These are phyloP conservation scores for Physocephala rufipes DNA, from an alignment of 2,888 invertebrate genomes.

Conservation along the genomic window DNA sequence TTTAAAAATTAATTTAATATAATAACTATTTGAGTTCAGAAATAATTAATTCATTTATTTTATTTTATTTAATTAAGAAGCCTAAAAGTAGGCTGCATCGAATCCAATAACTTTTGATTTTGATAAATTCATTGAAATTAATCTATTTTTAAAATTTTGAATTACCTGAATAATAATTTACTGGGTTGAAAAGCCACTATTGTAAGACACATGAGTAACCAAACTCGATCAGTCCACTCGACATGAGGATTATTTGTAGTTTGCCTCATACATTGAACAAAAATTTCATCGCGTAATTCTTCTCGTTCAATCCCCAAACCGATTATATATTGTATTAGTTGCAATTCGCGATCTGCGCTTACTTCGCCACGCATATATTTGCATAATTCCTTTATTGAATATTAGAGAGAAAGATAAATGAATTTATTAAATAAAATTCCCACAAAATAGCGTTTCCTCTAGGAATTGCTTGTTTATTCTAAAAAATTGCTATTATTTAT, in stretches of 20 bases:
- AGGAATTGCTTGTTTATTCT: background rate
- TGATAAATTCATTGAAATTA: background rate
- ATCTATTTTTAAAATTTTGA: background rate
- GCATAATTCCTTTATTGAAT: conserved; percentile 91
- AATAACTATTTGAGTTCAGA: too few relatives aligned
- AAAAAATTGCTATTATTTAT: background rate
- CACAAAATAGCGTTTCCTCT: background rate
- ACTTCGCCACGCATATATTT: conserved; percentile 90
- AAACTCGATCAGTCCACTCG: conserved; percentile 85
- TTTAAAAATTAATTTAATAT: too few relatives aligned
- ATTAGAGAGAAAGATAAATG: background rate
- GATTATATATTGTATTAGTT: conserved; percentile 84
- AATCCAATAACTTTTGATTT: background rate
- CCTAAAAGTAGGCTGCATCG: background rate
- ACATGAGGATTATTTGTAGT: conserved; percentile 87
- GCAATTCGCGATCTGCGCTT: conserved; percentile 83
- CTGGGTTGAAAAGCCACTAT: conserved; percentile 91
- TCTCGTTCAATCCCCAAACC: conserved; percentile 89
- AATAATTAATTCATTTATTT: background rate
- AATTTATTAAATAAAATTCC: background rate
- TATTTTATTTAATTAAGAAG: background rate
- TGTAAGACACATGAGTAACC: conserved; percentile 88
- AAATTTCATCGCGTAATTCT: conserved; percentile 90
- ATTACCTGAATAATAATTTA: conserved; percentile 62
- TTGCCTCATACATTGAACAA: conserved; percentile 88